Conservation (phyloP, 2,888 invertebrate genomes). For the Mystacides longicornis region DNA sequence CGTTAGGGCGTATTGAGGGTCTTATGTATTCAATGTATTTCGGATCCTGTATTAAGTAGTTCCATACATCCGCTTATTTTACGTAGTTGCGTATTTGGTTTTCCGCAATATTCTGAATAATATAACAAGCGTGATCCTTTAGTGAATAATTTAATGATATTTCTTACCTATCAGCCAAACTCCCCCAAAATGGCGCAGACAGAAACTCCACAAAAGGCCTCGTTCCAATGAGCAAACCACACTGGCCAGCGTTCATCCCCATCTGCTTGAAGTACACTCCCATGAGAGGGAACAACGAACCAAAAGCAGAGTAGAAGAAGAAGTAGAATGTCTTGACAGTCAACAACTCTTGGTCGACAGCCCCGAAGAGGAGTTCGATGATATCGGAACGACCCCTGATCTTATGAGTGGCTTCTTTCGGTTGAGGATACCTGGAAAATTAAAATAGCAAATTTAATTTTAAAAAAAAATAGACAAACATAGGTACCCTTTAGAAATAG, state of each 20-base stretch:
- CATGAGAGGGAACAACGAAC: conserved; percentile 95
- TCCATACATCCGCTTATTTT: too few species aligned
- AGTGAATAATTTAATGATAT: neutral
- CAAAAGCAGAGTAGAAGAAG: conserved; percentile 98
- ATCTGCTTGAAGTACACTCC: conserved; percentile 99
- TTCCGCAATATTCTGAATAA: too few species aligned
- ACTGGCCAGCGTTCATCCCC: conserved; percentile 97
- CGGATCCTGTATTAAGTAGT: too few species aligned
- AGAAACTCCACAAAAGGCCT: conserved; percentile 96
- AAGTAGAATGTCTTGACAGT: conserved; percentile 98
- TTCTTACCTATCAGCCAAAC: conserved; percentile 76
- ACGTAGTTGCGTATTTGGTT: too few species aligned
- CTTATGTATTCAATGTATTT: too few species aligned
- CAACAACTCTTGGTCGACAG: conserved; percentile 85
- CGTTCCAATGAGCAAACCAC: conserved; percentile 89
- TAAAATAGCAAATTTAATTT: too few species aligned
- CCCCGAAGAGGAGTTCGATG: conserved; percentile 75
- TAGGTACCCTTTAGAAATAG: too few species aligned
- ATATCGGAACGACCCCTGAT: conserved; percentile 81
- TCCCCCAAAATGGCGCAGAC: conserved; percentile 97
- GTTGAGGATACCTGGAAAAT: conserved; percentile 63
- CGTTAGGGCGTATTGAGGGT: too few species aligned
- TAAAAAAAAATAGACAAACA: too few species aligned
- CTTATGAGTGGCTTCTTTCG: conserved; percentile 85
- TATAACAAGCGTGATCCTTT: neutral